Percentiles rank a stretch among this genome's conserved stretches.
Conservation (phyloP, 1,140 invertebrate species). For the Tetramorium simillimum region DNA sequence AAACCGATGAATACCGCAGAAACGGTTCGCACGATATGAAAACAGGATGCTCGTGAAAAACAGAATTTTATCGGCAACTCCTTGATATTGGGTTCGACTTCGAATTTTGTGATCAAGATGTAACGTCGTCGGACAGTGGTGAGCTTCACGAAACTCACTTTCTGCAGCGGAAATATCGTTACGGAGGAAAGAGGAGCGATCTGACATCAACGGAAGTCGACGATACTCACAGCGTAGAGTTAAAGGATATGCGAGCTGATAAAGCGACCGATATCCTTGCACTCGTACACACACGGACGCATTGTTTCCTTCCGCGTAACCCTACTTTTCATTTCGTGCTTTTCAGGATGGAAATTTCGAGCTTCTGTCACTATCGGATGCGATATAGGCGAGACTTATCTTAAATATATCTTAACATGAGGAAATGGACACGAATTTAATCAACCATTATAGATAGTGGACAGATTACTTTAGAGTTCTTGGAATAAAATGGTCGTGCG, state of each 20-base stretch:
- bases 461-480: neutral
- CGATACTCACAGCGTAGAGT: constrained; percentile 50
- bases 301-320: constrained; percentile 44
- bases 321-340: neutral
- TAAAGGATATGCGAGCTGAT: constrained; percentile 64
- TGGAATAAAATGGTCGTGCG: neutral
- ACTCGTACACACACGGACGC: neutral
- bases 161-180: constrained; percentile 43
- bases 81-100: neutral
- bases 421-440: neutral
- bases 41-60: neutral
- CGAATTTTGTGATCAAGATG: neutral
- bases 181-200: constrained; percentile 38
- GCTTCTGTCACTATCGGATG: neutral
- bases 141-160: constrained; percentile 25
- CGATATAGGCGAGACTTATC: neutral
- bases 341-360: neutral
- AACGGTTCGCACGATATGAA: neutral
- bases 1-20: neutral
- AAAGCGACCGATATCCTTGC: constrained; percentile 63
- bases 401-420: neutral
- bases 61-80: neutral
- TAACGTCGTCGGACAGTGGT: neutral
- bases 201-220: constrained; percentile 68
- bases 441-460: neutral